Percentiles rank a stretch among this genome's conserved stretches.
Conservation (phyloP, 2,113 vertebrate genomes). For the Heteronetta atricapilla region DNA sequence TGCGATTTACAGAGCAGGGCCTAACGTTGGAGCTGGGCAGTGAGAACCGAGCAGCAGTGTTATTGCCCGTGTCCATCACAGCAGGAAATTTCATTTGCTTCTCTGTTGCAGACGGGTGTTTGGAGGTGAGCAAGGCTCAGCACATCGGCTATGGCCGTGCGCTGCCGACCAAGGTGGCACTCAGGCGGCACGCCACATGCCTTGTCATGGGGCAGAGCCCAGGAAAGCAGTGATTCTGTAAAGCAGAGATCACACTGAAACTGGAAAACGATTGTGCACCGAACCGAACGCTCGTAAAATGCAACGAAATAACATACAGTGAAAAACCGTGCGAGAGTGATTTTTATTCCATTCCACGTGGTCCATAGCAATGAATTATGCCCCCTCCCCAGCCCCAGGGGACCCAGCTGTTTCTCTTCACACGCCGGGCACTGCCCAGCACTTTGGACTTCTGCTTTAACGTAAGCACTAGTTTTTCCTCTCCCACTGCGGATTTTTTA, state of each 20-base stretch:
- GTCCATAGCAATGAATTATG: not conserved
- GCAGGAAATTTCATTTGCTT: not conserved
- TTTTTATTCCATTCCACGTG: not conserved
- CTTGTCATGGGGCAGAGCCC: not conserved
- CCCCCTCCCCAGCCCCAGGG: too few relatives aligned
- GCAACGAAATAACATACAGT: not conserved
- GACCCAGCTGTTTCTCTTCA: not conserved
- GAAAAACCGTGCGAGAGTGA: not conserved
- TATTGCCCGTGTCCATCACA: rapidly evolving
- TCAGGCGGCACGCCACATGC: not conserved
- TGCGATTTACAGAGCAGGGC: not conserved
- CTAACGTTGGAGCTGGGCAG: not conserved
- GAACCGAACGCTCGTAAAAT: not conserved
- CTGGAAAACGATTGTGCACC: not conserved
- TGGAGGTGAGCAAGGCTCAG: not conserved
- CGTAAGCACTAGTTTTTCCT: not conserved
- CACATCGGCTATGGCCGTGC: not conserved
- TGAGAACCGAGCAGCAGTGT: not conserved
- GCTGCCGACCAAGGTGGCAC: not conserved
- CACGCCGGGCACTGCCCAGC: not conserved
- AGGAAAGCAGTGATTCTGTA: not conserved
- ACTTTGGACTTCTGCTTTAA: not conserved
- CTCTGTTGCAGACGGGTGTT: not conserved
- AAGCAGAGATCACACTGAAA: not conserved
- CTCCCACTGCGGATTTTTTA: not conserved